Evolutionary conservation across 2,797 vertebrate genomes (phyloP).

Genomic region (Macrochelys suwanniensis): DNA sequence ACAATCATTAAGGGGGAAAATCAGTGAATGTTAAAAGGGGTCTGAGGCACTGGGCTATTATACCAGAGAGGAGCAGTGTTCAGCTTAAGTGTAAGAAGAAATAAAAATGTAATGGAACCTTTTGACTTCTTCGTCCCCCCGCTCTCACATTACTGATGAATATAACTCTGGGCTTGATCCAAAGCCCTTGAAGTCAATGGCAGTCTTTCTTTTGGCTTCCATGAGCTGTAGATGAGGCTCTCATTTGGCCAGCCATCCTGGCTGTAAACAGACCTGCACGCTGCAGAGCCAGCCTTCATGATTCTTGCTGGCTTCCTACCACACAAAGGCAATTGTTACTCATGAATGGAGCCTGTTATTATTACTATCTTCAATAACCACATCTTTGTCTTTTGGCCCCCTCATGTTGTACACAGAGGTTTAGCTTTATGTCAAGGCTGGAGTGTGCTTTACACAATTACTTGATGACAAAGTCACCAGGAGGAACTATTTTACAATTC

Average conservation of each 20-base stretch:
- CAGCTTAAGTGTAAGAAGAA: neutral
- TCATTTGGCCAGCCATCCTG: neutral
- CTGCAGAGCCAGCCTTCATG: neutral
- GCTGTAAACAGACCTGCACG: neutral
- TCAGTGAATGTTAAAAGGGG: neutral
- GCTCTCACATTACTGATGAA: neutral
- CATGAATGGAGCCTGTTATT: neutral
- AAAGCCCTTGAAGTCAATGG: neutral
- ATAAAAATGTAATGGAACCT: neutral
- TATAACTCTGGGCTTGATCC: neutral
- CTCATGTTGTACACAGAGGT: neutral
- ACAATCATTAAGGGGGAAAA: neutral
- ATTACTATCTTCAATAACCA: neutral
- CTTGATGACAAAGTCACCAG: neutral
- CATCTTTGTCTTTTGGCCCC: neutral
- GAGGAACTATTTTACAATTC: conserved; percentile 18
- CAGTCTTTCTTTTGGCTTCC: neutral
- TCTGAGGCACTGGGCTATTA: neutral
- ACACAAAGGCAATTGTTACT: neutral
- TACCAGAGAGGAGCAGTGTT: neutral
- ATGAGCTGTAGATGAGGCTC: neutral
- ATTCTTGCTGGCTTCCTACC: neutral
- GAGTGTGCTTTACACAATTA: neutral
- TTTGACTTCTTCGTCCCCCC: neutral
- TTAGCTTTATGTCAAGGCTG: neutral